phyloP scores from a whole-genome alignment of 2,797 vertebrate genomes.

The Brotula barbata region DNA sequence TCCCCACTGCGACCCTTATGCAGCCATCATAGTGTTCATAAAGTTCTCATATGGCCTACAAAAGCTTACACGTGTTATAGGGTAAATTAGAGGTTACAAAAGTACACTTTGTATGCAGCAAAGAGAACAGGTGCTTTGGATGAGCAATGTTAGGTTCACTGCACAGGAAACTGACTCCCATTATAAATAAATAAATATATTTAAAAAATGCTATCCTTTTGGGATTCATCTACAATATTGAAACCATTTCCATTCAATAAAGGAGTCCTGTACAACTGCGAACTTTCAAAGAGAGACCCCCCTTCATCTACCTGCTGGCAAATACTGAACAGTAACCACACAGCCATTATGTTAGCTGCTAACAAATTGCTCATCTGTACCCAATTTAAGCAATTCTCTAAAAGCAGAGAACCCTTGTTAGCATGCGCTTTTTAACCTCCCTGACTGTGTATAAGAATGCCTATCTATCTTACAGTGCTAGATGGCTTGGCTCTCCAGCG shows the following conservation, averaged over 20 bases:
- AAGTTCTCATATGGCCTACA: slow-evolving; percentile 6
- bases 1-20: too few species aligned
- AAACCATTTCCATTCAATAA: slow-evolving; percentile 55
- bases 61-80: neutral
- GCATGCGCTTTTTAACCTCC: slow-evolving; percentile 52
- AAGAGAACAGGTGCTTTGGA: slow-evolving; percentile 37
- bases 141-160: neutral
- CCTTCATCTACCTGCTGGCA: slow-evolving; percentile 68
- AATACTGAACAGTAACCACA: slow-evolving; percentile 71
- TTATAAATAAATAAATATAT: neutral
- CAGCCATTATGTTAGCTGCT: slow-evolving; percentile 71
- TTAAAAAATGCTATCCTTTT: slow-evolving; percentile 9
- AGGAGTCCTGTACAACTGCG: slow-evolving; percentile 42
- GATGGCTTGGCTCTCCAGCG: slow-evolving; percentile 62
- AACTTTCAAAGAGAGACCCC: slow-evolving; percentile 62
- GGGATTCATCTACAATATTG: slow-evolving; percentile 47
- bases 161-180: neutral
- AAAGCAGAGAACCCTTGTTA: slow-evolving; percentile 64
- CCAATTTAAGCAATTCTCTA: slow-evolving; percentile 68
- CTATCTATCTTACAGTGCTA: slow-evolving; percentile 65
- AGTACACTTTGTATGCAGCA: too few species aligned
- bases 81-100: slow-evolving; percentile 1
- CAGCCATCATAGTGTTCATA: neutral
- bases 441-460: slow-evolving; percentile 61
- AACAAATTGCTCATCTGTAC: slow-evolving; percentile 79